Conservation (phyloP, 1,140 invertebrate species). For the Dendroctonus valens region DNA sequence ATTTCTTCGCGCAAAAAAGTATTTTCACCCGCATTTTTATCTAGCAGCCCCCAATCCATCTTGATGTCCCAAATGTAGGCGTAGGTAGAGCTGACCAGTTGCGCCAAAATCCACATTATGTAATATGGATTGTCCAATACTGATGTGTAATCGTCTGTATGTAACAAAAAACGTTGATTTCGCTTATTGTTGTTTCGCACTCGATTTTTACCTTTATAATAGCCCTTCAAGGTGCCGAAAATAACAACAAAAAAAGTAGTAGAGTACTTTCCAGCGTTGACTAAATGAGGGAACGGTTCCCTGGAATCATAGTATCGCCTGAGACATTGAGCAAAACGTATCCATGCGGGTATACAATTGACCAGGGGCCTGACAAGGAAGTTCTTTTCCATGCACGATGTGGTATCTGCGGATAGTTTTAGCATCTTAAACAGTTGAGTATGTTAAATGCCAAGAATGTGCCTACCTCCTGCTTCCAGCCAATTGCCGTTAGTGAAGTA, state of each 20-base stretch:
- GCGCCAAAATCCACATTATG: conserved; percentile 75
- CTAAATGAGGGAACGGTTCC: conserved; percentile 92
- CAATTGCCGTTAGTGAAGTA: conserved; percentile 57
- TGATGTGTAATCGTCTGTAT: conserved; percentile 60
- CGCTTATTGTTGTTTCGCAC: not conserved
- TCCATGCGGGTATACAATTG: conserved; percentile 79
- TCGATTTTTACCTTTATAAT: conserved; percentile 43
- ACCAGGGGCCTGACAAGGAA: conserved; percentile 62
- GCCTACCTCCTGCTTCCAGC: conserved; percentile 46
- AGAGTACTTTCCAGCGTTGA: conserved; percentile 98
- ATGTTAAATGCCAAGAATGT: conserved; percentile 2
- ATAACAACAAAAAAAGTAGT: conserved; percentile 95
- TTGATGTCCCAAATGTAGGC: conserved; percentile 94
- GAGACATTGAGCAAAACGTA: conserved; percentile 95
- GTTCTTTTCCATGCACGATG: conserved; percentile 52
- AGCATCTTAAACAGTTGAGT: no score
- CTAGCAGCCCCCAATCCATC: conserved; percentile 99
- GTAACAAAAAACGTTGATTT: conserved; percentile 50
- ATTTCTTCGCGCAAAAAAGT: conserved; percentile 74
- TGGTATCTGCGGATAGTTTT: conserved; percentile 45
- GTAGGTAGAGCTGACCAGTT: conserved; percentile 78
- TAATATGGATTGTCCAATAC: conserved; percentile 75
- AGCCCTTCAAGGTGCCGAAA: conserved; percentile 68
- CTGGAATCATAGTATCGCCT: conserved; percentile 86
- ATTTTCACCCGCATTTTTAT: conserved; percentile 82